Base-by-base conservation (phyloP, 2,888 invertebrate genomes). In the Nineta flava region DNA sequence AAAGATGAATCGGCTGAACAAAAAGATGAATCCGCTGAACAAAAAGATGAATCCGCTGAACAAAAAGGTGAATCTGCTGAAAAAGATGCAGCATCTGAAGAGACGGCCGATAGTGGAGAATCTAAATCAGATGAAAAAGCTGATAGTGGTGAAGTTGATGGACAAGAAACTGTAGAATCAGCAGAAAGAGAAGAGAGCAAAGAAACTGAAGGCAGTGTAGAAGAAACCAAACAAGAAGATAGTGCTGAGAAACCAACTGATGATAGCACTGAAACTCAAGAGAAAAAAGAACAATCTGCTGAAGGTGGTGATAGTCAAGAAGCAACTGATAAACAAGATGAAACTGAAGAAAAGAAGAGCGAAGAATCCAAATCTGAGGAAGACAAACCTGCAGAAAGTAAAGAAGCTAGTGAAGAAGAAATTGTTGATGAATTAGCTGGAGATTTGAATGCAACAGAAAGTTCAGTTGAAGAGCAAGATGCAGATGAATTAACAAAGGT, bases 401-500 rank as follows among this genome's bases (percentile, higher is more conserved):
- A 53, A 38, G 55, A 54, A 51, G 47, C 54, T 15, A 51, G 48
- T 38, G 49, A 26, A 43, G 44, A 34, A 12, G 50, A 55, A 34
- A 54, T 31, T 6, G 26, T 31, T 6, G 26, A 26, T 26, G 57
- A 54, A 53, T 54, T 44, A 47, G 54, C 53, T 48, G 53, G 49
- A 26, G 55, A 54, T 40, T 48, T 53, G n/a, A 55, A 53, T 34
- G 57, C 56, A 46, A 56, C 53, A 49, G 57, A 47, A 44, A 55
- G 53, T 51, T 53, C 53, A 52, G 52, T 50, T 40, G 61, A 60
- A 53, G 56, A 55, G 17, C 58, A 61, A 1, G 66, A 66, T 1
- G 74, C 73, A 53, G 74, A 75, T 61, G 74, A 75, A 51, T 59
- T 75, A 47, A 70, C 60, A 43, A 44, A 50, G 46, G 55, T 55